Base-by-base conservation (phyloP, 37 sponge, comb jelly and placozoan genomes). In the Bolinopsis microptera region DNA sequence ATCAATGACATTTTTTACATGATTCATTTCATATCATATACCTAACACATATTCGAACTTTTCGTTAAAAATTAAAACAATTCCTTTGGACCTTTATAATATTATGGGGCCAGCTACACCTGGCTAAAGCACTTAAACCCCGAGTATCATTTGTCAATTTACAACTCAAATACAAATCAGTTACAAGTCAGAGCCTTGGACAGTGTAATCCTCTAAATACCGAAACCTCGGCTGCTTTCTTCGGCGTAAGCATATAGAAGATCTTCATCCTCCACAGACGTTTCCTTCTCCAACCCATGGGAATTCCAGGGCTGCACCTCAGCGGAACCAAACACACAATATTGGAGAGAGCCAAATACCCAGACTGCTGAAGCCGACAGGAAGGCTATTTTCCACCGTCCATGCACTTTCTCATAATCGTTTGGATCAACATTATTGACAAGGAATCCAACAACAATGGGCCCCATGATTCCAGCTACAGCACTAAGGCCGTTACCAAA, bases 401-500 rank as follows among this genome's bases (percentile, higher is more conserved):
- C 25, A 22, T 86, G 32, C 26, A 86, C 9, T n/a, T 2, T 38
- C 23, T 5, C 23, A 27, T 5, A 18, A 23, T 80, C 35, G 5
- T 13, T 30, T 0, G 0, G 40, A 8, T 28, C 36, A 41, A 86
- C 48, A 1, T n/a, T 48, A 40, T 86, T 41, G 36, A 86, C 27
- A 18, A 86, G 61, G 21, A 41, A n/a, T 0, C 90, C 90, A 13
- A 86, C 90, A 21, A 41, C 8, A 1, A 86, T 38, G 25, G 90
- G 90, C 23, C 90, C 90, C 0, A 86, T 1, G 61, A 86, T 41
- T 3, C 90, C 90, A 18, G 28, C 35, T 38, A 86, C 36, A 16
- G 90, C 90, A 86, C 90, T 36, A 34, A 86, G 27, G 0, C 36
- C 35, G 30, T 86, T 86, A 24, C 90, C 90, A 23, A 86, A n/a